Evolutionary conservation across 2,797 vertebrate genomes (phyloP).

Genomic region (Lepus townsendii): DNA sequence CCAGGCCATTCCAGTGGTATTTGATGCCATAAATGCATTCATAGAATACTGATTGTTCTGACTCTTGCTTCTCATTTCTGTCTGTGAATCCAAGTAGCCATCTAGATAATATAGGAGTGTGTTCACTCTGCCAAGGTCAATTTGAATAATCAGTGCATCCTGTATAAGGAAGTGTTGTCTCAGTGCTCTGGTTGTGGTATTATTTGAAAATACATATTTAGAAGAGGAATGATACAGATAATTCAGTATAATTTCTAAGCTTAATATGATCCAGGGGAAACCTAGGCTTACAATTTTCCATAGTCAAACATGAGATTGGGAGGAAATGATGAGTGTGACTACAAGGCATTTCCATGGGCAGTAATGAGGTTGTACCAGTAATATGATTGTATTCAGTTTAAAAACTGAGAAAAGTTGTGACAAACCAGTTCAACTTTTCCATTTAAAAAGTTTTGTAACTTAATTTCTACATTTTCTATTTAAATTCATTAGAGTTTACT

Average conservation of each 20-base stretch:
- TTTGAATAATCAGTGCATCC: constrained; percentile 34
- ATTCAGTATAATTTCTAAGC: constrained; percentile 37
- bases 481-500: constrained; percentile 43
- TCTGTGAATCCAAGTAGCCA: not conserved
- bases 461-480: constrained; percentile 46
- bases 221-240: not conserved
- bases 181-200: not conserved
- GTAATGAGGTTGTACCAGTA: not conserved
- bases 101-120: not conserved
- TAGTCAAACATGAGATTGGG: not conserved
- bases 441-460: not conserved
- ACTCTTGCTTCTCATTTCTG: not conserved
- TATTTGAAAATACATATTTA: not conserved
- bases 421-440: constrained; percentile 1
- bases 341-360: not conserved
- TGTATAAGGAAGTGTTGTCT: constrained; percentile 33
- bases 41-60: not conserved
- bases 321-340: not conserved
- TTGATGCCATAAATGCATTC: not conserved
- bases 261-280: not conserved
- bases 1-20: not conserved
- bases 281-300: not conserved
- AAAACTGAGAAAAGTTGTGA: constrained; percentile 48
- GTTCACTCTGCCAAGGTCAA: not conserved
- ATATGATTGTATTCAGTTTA: constrained; percentile 51